Evolutionary conservation across 2,113 vertebrate genomes (phyloP), one percentile per base, ranked within the genome.

Genomic region (Silurus glanis): DNA sequence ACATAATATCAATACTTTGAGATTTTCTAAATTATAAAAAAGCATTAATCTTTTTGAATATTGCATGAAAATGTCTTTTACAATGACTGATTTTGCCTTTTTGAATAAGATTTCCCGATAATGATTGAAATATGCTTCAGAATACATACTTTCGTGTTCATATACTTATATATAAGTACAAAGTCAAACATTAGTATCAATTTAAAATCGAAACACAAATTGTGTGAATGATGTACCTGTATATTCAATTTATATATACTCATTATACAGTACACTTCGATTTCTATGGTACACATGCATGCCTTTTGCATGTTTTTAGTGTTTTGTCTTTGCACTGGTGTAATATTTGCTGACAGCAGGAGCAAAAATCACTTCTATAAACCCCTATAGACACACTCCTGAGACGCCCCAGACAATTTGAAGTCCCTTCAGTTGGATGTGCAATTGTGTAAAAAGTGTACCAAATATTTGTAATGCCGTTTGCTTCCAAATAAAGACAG

Each of bases 401-500:
- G 59, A 62, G 2, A 28, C 28, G 17, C 6, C 16, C 2, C 67
- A 8, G 25, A 74, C 4, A 49, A 23, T 21, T 9, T 51, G 9
- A 4, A 21, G 21, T 51, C 10, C 1, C 19, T 23, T 75, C 47
- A 51, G 72, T 75, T n/a, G 0, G 3, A 37, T 47, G 16, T 71
- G 16, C 47, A 45, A 55, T 51, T 45, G 12, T 25, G 13, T 62
- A 37, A 28, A 25, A 12, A 6, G 64, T 16, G 5, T 92, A 99
- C 97, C 92, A 98, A 90, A 8, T 93, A 96, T 94, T 94, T 94
- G 76, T 96, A 95, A 91, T 97, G 97, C 90, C 96, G 96, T 94
- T 93, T 95, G 28, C 85, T 83, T 83, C 93, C 62, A 81, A 97
- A 94, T 69, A 96, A 92, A 59, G 94, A 88, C 66, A 96, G 92